Conservation (phyloP, 1,140 invertebrate genomes). For the Batillaria attramentaria region DNA sequence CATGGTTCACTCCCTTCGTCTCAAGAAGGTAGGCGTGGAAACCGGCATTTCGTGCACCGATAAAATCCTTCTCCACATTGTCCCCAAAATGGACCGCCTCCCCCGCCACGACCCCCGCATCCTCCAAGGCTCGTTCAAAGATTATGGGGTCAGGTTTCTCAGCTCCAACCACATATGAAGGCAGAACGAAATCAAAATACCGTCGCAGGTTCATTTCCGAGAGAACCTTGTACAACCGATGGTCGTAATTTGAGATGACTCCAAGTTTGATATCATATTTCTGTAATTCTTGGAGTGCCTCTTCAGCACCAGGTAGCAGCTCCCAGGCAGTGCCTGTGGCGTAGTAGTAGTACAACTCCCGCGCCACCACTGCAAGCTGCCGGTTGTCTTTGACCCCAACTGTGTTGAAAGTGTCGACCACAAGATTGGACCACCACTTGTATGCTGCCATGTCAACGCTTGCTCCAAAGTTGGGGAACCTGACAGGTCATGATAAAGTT, state of each 20-base stretch:
- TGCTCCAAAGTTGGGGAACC: slow-evolving; percentile 87
- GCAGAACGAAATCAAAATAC: slow-evolving; percentile 86
- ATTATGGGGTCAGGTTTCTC: slow-evolving; percentile 85
- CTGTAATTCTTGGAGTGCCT: slow-evolving; percentile 77
- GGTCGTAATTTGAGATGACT: slow-evolving; percentile 91
- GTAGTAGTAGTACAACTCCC: slow-evolving; percentile 73
- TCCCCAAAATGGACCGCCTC: slow-evolving; percentile 89
- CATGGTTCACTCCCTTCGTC: slow-evolving; percentile 12
- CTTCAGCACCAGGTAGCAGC: slow-evolving; percentile 77
- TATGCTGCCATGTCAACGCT: slow-evolving; percentile 80
- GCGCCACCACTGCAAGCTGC: slow-evolving; percentile 75
- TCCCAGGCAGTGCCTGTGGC: slow-evolving; percentile 82
- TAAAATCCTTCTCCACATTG: slow-evolving; percentile 82
- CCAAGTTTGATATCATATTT: slow-evolving; percentile 73
- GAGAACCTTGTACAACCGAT: slow-evolving; percentile 81
- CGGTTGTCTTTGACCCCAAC: slow-evolving; percentile 40
- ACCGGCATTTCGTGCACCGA: slow-evolving; percentile 81
- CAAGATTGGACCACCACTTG: slow-evolving; percentile 85
- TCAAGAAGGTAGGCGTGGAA: slow-evolving; percentile 82
- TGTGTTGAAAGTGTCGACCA: slow-evolving; percentile 78
- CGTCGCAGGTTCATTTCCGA: slow-evolving; percentile 77
- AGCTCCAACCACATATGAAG: slow-evolving; percentile 81
- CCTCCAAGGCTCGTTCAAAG: slow-evolving; percentile 80
- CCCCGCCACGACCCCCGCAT: slow-evolving; percentile 68
- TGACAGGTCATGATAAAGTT: slow-evolving; percentile 9